These are phyloP conservation scores for Drosophila neutralis DNA, from an alignment of 2,888 invertebrate genomes.

Conservation along the genomic window DNA sequence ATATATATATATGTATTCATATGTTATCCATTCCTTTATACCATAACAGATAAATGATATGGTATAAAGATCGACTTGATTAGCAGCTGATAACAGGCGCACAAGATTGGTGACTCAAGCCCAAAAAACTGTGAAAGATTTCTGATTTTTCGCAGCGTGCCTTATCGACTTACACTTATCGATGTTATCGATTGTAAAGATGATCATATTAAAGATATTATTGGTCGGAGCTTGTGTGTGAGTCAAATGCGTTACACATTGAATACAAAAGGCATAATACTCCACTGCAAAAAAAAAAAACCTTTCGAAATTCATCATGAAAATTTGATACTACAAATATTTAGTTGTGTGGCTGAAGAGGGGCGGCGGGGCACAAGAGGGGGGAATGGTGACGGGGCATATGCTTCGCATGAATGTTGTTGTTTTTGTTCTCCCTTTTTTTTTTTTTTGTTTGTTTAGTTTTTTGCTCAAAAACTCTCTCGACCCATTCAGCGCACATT, in stretches of 20 bases:
- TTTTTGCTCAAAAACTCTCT: conserved; percentile 13
- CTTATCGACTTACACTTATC: background rate
- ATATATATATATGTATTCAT: too few relatives aligned
- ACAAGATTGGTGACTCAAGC: background rate
- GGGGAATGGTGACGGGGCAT: conserved; percentile 2
- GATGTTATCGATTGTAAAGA: background rate
- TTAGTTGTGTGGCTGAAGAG: background rate
- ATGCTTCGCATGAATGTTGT: conserved; percentile 28
- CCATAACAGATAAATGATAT: background rate
- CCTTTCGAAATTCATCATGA: conserved; percentile 27
- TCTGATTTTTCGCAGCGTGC: background rate
- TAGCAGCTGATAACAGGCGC: background rate
- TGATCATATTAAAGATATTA: background rate
- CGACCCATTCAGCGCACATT: conserved; percentile 13
- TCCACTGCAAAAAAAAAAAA: background rate
- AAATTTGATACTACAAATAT: conserved; percentile 49
- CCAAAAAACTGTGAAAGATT: background rate
- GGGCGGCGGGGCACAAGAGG: background rate
- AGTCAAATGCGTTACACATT: background rate
- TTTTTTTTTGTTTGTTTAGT: background rate
- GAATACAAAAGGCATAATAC: background rate
- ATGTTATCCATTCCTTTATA: background rate
- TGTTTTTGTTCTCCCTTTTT: background rate
- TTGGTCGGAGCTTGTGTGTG: background rate
- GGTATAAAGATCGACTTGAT: background rate